Evolutionary conservation across 2,797 vertebrate genomes (phyloP), one percentile per base, ranked within the genome.

Genomic region (Pseudocheirus occidentalis): DNA sequence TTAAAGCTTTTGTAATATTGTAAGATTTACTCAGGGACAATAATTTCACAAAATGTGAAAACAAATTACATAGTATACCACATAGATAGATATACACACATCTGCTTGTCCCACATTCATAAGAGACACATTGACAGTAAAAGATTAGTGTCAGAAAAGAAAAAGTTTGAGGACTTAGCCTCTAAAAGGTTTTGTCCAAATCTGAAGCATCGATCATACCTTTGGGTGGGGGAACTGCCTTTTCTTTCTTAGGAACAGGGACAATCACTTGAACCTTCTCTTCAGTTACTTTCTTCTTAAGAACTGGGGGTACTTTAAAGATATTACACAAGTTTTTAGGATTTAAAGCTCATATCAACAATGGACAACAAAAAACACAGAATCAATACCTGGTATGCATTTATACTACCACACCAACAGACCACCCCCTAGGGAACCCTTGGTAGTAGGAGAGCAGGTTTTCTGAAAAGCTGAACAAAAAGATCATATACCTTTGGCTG

Each of bases 281-380:
- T 96, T 99, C 98, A 21, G 98, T 96, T 4, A 98, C 7, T 92
- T 96, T 95, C 98, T 99, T 99, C 98, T 99, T 99, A 96, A 98
- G 98, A 95, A 98, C 98, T 98, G 98, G 98, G 98, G 99, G 98
- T 96, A 99, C 98, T 99, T 99, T 96, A 98, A 99, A 99, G 97
- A 97, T 52, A 97, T 55, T 53, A 92, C 0, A 5, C 13, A 94
- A 90, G 40, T 81, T 95, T 54, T 98, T 87, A 98, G 97, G 93
- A 94, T 13, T 46, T 95, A 34, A 55, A 2, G 0, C 4, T 90
- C 29, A 29, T 55, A 28, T 89, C 62, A 92, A 0, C 0, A 52
- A 95, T 91, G 93, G 54, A 95, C 95, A 92, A 2, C 58, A 90
- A 92, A 92, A 66, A 97, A 58, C 94, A 94, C 12, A 90, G 31